Conservation (phyloP, 2,113 vertebrate genomes). For the Campylorhamphus procurvoides region DNA sequence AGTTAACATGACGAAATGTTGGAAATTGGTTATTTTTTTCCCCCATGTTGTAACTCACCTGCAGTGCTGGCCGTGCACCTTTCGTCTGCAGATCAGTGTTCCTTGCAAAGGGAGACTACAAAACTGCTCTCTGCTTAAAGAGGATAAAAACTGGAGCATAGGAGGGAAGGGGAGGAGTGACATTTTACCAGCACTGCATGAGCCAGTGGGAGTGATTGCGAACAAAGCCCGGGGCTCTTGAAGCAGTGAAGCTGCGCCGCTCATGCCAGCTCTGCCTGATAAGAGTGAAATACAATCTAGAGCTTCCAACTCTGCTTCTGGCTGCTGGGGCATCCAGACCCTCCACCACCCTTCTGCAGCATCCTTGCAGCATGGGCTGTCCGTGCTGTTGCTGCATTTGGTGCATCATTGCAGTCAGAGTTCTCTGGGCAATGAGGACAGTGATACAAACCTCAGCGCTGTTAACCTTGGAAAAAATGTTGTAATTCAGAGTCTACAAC, state of each 20-base stretch:
- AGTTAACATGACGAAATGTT: background rate
- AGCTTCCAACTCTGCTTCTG: background rate
- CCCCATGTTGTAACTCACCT: background rate
- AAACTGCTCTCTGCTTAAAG: background rate
- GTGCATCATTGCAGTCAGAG: background rate
- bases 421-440: background rate
- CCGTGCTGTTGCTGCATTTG: background rate
- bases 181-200: background rate
- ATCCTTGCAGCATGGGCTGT: background rate
- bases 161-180: conserved; percentile 16
- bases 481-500: background rate
- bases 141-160: conserved; percentile 29
- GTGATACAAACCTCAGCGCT: background rate
- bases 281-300: background rate
- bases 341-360: background rate
- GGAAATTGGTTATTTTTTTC: background rate
- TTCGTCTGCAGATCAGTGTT: background rate
- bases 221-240: conserved; percentile 56
- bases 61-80: background rate
- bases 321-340: background rate
- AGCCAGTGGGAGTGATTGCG: conserved; percentile 53
- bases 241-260: background rate
- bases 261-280: conserved; percentile 5
- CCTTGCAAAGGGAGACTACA: background rate
- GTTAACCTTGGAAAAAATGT: background rate